These are phyloP conservation scores for Cryptosula pallasiana DNA, from an alignment of 2,888 invertebrate species.

Conservation along the genomic window DNA sequence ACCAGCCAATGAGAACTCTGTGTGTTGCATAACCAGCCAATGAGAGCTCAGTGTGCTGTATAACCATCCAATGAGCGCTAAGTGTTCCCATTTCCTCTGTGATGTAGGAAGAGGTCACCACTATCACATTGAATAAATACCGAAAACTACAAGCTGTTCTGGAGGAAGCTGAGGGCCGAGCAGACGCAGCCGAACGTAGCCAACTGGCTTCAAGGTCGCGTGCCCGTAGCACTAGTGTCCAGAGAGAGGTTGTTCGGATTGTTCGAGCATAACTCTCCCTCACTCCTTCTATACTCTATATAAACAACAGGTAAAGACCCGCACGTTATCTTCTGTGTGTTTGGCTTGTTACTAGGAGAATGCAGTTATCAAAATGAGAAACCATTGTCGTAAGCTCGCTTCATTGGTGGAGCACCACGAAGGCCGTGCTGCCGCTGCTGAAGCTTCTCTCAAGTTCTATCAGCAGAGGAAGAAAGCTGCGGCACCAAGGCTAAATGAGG, in stretches of 20 bases:
- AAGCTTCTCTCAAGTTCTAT: conserved; percentile 10
- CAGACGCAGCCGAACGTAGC: conserved; percentile 50
- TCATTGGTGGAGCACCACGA: conserved; percentile 20
- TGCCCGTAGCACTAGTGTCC: conserved; percentile 50
- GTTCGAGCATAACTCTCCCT: conserved; percentile 33
- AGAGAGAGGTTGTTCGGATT: conserved; percentile 46
- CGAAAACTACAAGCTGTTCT: conserved; percentile 49
- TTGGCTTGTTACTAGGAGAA: not conserved
- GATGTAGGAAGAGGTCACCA: conserved; percentile 51
- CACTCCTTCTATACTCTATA: not conserved
- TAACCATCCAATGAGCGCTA: conserved; percentile 23
- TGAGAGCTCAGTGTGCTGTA: not conserved
- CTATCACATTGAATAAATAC: conserved; percentile 54
- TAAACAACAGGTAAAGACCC: not conserved
- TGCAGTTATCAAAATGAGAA: conserved; percentile 22
- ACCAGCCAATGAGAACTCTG: conserved; percentile 22
- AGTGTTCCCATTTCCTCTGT: conserved; percentile 24
- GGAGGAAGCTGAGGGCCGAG: conserved; percentile 51
- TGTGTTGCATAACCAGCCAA: not conserved
- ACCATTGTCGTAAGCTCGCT: conserved; percentile 14
- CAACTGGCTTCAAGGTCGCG: conserved; percentile 37
- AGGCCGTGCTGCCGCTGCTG: conserved; percentile 1
- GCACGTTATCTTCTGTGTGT: not conserved
- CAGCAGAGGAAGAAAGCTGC: conserved; percentile 19
- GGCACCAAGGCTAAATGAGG: not conserved